Conservation (phyloP, 1,140 invertebrate species). For the Penaeus indicus region DNA sequence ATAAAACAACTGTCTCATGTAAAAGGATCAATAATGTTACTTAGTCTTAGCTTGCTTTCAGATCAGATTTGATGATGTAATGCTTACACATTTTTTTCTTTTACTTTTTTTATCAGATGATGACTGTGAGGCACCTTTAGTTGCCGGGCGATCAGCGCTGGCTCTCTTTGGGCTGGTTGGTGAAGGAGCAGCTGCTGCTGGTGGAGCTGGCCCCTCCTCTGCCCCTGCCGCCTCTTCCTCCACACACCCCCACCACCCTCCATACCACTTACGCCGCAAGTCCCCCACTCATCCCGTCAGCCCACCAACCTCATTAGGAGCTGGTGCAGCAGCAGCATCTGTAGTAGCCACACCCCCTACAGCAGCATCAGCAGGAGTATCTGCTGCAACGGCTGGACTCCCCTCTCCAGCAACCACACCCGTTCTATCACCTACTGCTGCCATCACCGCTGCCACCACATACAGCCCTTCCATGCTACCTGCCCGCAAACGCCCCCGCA, state of each 20-base stretch:
- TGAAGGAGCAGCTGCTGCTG: slow-evolving; percentile 39
- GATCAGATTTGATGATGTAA: too few species aligned
- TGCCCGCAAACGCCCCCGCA: slow-evolving; percentile 63
- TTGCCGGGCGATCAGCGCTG: slow-evolving; percentile 33
- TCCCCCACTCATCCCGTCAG: slow-evolving; percentile 47
- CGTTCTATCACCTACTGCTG: slow-evolving; percentile 50
- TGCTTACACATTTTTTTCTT: too few species aligned
- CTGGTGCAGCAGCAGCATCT: slow-evolving; percentile 33
- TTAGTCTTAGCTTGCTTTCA: too few species aligned
- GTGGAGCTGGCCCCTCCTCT: slow-evolving; percentile 44
- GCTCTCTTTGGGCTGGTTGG: slow-evolving; percentile 46
- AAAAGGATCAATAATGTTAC: too few species aligned
- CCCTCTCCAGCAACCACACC: slow-evolving; percentile 42
- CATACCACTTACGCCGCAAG: slow-evolving; percentile 57
- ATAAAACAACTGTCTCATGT: too few species aligned
- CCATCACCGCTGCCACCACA: slow-evolving; percentile 48
- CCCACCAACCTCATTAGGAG: slow-evolving; percentile 29
- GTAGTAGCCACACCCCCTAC: slow-evolving; percentile 38
- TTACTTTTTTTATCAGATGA: slow-evolving; percentile 32
- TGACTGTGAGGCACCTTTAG: slow-evolving; percentile 49
- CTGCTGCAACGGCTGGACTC: slow-evolving; percentile 49
- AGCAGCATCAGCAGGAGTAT: slow-evolving; percentile 44
- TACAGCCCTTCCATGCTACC: slow-evolving; percentile 64
- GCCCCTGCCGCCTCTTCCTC: slow-evolving; percentile 42
- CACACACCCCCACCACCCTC: slow-evolving; percentile 54